Base-by-base conservation (phyloP, 2,113 vertebrate genomes). In the Grammomys surdaster region DNA sequence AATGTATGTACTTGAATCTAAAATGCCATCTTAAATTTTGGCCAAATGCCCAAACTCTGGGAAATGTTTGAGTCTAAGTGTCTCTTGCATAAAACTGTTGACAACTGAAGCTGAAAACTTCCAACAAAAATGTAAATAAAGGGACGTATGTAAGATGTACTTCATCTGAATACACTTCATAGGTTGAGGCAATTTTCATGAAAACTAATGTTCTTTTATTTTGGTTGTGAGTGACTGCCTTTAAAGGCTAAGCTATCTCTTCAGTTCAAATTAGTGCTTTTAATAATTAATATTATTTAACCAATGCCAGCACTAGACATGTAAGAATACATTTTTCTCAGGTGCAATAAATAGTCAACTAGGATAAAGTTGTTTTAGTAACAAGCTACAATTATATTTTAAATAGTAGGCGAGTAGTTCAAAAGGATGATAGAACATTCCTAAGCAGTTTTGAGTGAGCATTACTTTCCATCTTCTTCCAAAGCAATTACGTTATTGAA, bases 21-120 rank as follows among this genome's bases (percentile, higher is more conserved):
- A 93, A 96, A 93, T 60, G 36, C 54, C 82, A 73, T 48, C 73
- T 90, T 63, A 93, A 90, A 93, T 84, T 72, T 92, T 87, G 87
- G 97, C 82, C 72, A 75, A 93, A 87, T 94, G 75, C 87, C 89
- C 60, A 96, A 92, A 95, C 43, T 67, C 54, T 80, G 51, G 48
- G 54, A n/a, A 63, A 78, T 82, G 24, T 91, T 67, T 78, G 60
- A 95, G 56, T 48, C 46, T 86, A 94, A 33, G 60, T 95, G 91
- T 89, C 60, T 85, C 40, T 65, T 63, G 81, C 40, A 84, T 43
- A 63, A 63, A 84, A 84, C 28, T 91, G 48, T 51, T 94, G 33
- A 92, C 89, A 94, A 91, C 90, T 48, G 95, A 96, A 89, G 14
- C 3, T 77, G 80, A 86, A 93, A 89, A 69, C 67, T 28, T 46